Evolutionary conservation across 2,113 vertebrate genomes (phyloP), one percentile per base, ranked within the genome.

Genomic region (Apteryx owenii): DNA sequence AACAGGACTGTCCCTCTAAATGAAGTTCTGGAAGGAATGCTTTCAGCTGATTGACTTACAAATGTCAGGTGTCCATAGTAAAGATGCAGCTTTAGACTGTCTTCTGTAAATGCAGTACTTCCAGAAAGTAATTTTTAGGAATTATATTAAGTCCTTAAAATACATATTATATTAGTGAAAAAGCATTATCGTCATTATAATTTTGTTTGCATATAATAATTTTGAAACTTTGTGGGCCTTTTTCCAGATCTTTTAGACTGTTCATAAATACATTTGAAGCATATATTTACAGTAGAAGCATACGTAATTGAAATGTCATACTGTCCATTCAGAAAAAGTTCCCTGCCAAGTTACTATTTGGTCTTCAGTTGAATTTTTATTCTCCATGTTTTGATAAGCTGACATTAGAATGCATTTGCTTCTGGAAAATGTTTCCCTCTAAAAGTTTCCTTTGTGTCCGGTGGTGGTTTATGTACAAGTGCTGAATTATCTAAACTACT

Each of bases 281-380:
- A 21, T 33, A 56, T 60, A 64, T 46, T 56, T 64, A 60, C 19
- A 51, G 5, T 0, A 0, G 40, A 69, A 82, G 29, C 51, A n/a
- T 4, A 23, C 0, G 0, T 25, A 61, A 10, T 11, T 12, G 5
- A 78, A 61, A 10, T 51, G 11, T 20, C 3, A 61, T 81, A 29
- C 19, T 48, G 26, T 80, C 4, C 9, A 3, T 72, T 90, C 31
- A 42, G 15, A 66, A 46, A 53, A 73, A n/a, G 16, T 56, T 51
- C 28, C 20, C 36, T 84, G 10, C 19, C 28, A 86, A 60, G 72
- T 83, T 83, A 23, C 42, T 69, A 1, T 50, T 80, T 61, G 14
- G 4, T 65, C 28, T 78, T 87, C 44, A 61, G 3, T 56, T 89
- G 72, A 46, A 31, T 70, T 85, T 94, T 71, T 94, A 31, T 3